Evolutionary conservation across 2,797 vertebrate genomes (phyloP).

Genomic region (Hirundo rustica): DNA sequence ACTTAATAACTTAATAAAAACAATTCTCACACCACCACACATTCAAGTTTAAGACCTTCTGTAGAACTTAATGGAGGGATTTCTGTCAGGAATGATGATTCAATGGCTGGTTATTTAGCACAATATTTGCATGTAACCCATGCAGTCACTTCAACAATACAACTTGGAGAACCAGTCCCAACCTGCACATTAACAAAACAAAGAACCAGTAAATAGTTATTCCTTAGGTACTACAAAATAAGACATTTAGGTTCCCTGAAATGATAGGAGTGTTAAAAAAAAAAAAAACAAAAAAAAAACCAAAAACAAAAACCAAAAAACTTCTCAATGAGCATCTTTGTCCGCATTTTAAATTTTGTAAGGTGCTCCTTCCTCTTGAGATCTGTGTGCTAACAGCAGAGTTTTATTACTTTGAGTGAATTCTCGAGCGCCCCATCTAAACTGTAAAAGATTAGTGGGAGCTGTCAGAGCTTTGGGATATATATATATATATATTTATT

Average conservation of each 20-base stretch:
- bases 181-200: conserved; percentile 1
- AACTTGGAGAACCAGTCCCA: not conserved
- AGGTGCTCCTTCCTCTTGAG: not conserved
- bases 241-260: not conserved
- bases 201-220: not conserved
- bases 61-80: not conserved
- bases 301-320: too few species aligned
- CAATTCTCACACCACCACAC: too few species aligned
- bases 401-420: not conserved
- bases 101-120: not conserved
- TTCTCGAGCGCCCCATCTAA: not conserved
- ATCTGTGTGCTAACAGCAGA: not conserved
- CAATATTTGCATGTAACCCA: not conserved
- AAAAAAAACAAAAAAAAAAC: too few species aligned
- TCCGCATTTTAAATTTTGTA: not conserved
- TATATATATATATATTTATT: too few species aligned
- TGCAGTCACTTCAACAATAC: not conserved
- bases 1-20: too few species aligned
- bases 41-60: not conserved
- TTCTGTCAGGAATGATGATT: conserved; percentile 10
- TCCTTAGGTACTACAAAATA: not conserved
- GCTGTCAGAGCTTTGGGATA: not conserved
- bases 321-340: not conserved
- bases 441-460: not conserved
- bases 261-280: not conserved